Conservation (phyloP, 2,888 invertebrate species). For the Hirtodrosophila histrioides region DNA sequence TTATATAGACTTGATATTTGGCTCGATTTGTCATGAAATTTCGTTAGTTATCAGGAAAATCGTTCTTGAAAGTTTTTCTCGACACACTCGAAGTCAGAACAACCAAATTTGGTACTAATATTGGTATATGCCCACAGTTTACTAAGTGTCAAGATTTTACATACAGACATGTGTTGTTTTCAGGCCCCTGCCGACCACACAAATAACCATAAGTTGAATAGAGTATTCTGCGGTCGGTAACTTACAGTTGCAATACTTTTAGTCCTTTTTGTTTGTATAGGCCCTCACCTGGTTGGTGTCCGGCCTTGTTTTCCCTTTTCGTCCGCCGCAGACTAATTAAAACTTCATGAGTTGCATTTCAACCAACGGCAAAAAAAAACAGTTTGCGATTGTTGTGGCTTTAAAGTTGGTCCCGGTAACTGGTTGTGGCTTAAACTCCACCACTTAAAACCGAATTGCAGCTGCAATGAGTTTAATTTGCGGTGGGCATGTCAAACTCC, state of each 20-base stretch:
- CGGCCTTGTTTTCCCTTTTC: constrained; percentile 27
- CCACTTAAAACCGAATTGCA: constrained; percentile 12
- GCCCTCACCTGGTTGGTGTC: constrained; percentile 10
- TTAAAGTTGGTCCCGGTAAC: constrained; percentile 44
- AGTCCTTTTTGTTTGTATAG: constrained; percentile 13
- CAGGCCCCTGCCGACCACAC: too few species aligned
- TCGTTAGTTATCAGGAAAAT: too few species aligned
- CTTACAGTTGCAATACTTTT: background rate
- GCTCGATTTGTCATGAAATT: too few species aligned
- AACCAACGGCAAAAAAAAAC: constrained; percentile 11
- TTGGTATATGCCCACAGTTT: too few species aligned
- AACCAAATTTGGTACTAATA: too few species aligned
- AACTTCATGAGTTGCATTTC: constrained; percentile 62
- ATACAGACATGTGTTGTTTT: too few species aligned
- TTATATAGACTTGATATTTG: too few species aligned
- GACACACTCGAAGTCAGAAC: too few species aligned
- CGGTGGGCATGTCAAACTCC: background rate
- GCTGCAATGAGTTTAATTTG: constrained; percentile 1
- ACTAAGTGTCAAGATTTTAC: too few species aligned
- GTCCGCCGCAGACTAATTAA: constrained; percentile 53
- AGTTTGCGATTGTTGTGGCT: constrained; percentile 42
- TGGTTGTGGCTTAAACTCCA: constrained; percentile 35
- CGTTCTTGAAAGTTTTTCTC: too few species aligned
- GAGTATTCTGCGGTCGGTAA: background rate
- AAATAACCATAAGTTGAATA: background rate